Base-by-base conservation (phyloP, 2,888 invertebrate genomes). In the Tridacna gigas region DNA sequence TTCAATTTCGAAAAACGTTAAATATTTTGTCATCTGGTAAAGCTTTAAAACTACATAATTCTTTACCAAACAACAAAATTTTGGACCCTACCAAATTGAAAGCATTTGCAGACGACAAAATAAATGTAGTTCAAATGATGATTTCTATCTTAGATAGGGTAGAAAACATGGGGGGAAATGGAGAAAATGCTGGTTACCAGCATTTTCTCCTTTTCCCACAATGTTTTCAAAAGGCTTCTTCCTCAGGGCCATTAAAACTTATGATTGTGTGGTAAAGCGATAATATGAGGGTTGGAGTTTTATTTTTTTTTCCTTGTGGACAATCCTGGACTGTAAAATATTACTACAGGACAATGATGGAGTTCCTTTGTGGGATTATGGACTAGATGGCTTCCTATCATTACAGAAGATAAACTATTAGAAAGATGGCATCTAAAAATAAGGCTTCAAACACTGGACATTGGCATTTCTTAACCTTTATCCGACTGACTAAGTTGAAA, bases 261-360 rank as follows among this genome's bases (percentile, higher is more conserved):
- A 37, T 4, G 37, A 37, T 37, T 37, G 37, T 56, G 20, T 56
- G 56, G 56, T 56, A 20, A 56, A 56, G 20, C 28, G 25, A 26
- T 66, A 66, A 66, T 66, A 26, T 26, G 25, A 66, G 66, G 66
- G 25, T 66, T 18, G 66, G 66, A 18, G 66, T 20, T 20, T 56
- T 56, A 66, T 66, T 66, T 66, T 66, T 66, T 28, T 69, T 37
- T 37, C 37, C 37, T 37, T 37, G 37, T 37, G 47, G 69, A 69
- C 69, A 69, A 69, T 22, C 69, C 69, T 69, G 15, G 45, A 18
- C 37, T 47, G 69, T 69, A 69, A 69, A 69, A 69, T 69, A 69
- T 69, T n/a, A 76, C 75, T 51, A 71, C 67, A 25, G 79, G 82
- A 79, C 82, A 83, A 83, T 79, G 82, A 84, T 80, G n/a, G 78